Evolutionary conservation across 2,888 invertebrate genomes (phyloP), one percentile per base, ranked within the genome.

Genomic region (Cephus pulcher): DNA sequence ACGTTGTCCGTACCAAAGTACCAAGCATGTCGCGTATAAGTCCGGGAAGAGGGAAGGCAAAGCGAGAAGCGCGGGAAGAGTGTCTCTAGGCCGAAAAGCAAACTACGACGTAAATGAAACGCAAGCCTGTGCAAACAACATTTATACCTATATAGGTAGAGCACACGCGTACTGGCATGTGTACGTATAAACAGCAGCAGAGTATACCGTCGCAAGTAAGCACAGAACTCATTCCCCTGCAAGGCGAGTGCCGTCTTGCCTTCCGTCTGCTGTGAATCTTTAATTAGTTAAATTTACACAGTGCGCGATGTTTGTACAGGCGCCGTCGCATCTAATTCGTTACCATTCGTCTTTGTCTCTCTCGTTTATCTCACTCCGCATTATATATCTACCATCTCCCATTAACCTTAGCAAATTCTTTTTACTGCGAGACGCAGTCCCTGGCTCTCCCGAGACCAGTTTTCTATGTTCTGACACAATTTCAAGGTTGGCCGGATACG

Each of bases 41-140:
- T 32, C 71, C 71, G 12, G 71, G 3, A 32, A 56, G 71, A 34
- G 71, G 71, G 32, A 34, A 56, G 56, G 56, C 33, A 23, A 33
- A 71, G 71, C 30, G 80, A 80, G 82, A 82, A 78, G 77, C 78
- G 37, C 69, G 76, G 78, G 82, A 79, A 83, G 86, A 86, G 83
- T 85, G 82, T 85, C 86, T 85, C 87, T 90, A 91, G 90, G 90
- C 90, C 86, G 88, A 90, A 91, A 84, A 87, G 89, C 85, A 91
- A 91, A 91, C 88, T 86, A 71, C 37, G 74, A 78, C 79, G 80
- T 79, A 81, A 84, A 85, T 80, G 80, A 84, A 82, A 88, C 81
- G 85, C 80, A 78, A 75, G 76, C 82, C 78, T 82, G 84, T 76
- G 82, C 84, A 87, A 88, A 88, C 85, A 88, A 84, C 79, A 23